These are phyloP conservation scores for Erythrocercus mccallii DNA, from an alignment of 2,113 vertebrate genomes.

Conservation along the genomic window DNA sequence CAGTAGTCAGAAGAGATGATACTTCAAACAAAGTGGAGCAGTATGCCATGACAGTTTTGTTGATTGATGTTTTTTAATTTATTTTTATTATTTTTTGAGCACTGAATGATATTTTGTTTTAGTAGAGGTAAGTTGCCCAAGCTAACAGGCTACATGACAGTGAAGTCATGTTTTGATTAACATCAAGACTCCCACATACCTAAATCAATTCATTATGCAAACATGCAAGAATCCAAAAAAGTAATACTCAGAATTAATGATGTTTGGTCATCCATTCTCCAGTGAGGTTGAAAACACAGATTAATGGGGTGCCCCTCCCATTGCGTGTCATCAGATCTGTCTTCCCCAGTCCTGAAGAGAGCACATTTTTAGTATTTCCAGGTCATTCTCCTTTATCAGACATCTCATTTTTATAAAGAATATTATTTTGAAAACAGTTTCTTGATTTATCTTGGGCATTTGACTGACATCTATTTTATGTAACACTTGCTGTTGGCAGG, in stretches of 20 bases:
- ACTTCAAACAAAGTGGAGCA: background rate
- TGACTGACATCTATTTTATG: background rate
- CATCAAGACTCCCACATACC: background rate
- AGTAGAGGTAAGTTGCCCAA: background rate
- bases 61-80: background rate
- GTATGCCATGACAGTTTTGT: background rate
- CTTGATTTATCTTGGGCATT: background rate
- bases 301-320: background rate
- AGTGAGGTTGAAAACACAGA: background rate
- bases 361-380: background rate
- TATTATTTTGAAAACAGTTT: background rate
- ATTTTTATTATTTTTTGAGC: slow-evolving; percentile 5
- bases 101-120: background rate
- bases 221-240: background rate
- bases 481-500: background rate
- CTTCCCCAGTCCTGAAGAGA: background rate
- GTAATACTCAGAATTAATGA: background rate
- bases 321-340: background rate
- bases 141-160: background rate
- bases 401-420: background rate
- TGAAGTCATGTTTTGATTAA: background rate
- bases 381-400: background rate
- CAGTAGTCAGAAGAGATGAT: background rate
- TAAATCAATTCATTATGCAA: background rate
- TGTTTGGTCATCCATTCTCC: background rate